Base-by-base conservation (phyloP, 2,797 vertebrate genomes). In the Dermochelys coriacea region DNA sequence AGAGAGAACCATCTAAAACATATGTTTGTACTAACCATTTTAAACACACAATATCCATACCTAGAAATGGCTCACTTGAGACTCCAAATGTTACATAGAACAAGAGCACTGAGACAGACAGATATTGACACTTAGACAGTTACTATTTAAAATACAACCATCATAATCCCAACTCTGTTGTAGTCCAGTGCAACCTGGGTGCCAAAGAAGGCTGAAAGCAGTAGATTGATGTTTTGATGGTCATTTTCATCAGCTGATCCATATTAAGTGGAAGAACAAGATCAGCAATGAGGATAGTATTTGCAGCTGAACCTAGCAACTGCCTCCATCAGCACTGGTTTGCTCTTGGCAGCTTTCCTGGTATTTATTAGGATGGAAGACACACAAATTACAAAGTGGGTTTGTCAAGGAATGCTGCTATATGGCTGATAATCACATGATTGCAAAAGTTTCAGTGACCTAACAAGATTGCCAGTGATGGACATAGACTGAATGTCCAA, bases 1-100 rank as follows among this genome's bases (percentile, higher is more conserved):
- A 86, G 41, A 82, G 41, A 59, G 47, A 92, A 88, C 80, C 57
- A 0, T 3, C 10, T 50, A 41, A 92, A 86, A 51, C 83, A 88
- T 6, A 34, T 77, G 27, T 80, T 93, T 87, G 23, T 25, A 80
- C 1, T 78, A 88, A 82, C 2, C 29, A 52, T 47, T 52, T 91
- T n/a, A 31, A 41, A 59, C 45, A 82, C 19, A 54, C 15, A 91
- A 75, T 74, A 89, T 15, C 5, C 81, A 79, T 86, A 83, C 27
- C 50, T 85, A 12, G 19, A 83, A 79, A 90, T 34, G 23, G 55
- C 12, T 87, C 49, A 57, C 75, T 14, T 29, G 3, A 51, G 50
- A 68, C 1, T 45, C 0, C 47, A 77, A 86, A 86, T 27, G 68
- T 18, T 41, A 64, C 1, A 7, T 57, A 41, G 87, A 96, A 91